phyloP scores from a whole-genome alignment of 2,113 vertebrate species.

The Ophthalmolycus amberensis region DNA sequence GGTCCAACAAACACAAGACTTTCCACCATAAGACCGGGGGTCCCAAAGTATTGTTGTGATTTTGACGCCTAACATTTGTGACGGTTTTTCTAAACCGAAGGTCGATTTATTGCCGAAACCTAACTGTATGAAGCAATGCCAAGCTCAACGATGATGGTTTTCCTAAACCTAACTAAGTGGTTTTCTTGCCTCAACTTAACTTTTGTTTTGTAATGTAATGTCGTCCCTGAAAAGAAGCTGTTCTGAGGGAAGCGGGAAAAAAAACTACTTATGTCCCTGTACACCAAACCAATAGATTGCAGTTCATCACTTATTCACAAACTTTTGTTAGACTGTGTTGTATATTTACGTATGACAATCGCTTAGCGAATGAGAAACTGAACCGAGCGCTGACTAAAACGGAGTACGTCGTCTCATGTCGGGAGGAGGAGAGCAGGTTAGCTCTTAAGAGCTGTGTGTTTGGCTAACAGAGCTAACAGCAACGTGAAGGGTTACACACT shows the following conservation, averaged over 20 bases:
- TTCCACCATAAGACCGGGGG: no score
- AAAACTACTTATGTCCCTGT: no score
- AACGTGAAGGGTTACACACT: neutral
- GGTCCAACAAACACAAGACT: no score
- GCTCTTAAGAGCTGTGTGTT: neutral
- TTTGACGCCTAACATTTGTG: neutral
- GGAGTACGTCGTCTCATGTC: neutral
- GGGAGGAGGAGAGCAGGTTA: neutral
- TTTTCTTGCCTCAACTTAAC: neutral
- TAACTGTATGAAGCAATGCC: neutral
- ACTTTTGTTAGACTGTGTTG: neutral
- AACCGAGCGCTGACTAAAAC: neutral
- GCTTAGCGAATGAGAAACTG: no score
- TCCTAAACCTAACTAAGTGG: no score
- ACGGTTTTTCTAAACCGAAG: no score
- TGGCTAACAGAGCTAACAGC: neutral
- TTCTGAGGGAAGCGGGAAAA: no score
- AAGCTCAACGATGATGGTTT: neutral
- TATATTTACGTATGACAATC: neutral
- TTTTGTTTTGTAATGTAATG: neutral
- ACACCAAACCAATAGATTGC: no score
- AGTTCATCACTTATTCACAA: no score
- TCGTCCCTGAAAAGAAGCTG: neutral
- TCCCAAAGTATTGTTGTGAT: no score
- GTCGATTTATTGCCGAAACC: neutral